Evolutionary conservation across 2,797 vertebrate genomes (phyloP).

Genomic region (Microctenopoma lineatum): DNA sequence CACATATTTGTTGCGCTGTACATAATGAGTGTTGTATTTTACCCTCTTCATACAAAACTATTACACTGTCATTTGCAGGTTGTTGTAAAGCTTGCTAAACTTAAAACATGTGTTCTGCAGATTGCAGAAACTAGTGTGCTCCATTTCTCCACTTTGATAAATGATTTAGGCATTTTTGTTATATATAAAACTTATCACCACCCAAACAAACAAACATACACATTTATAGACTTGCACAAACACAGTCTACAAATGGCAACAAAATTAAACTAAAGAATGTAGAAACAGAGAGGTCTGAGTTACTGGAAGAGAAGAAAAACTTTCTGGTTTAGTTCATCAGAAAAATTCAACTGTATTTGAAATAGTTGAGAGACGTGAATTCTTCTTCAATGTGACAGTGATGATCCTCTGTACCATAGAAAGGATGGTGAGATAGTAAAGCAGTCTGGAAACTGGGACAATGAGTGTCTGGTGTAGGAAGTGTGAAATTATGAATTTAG

Average conservation of each 20-base stretch:
- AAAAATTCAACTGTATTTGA: slow-evolving; percentile 16
- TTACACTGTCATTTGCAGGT: too few relatives aligned
- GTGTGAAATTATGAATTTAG: slow-evolving; percentile 15
- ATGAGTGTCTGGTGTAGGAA: neutral
- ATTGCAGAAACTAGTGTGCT: neutral
- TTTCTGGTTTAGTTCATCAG: neutral
- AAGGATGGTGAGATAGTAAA: neutral
- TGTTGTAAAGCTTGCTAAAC: neutral
- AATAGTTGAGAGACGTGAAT: slow-evolving; percentile 18
- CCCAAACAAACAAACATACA: neutral
- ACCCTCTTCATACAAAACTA: too few relatives aligned
- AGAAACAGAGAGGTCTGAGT: neutral
- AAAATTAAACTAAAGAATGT: neutral
- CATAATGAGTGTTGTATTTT: too few relatives aligned
- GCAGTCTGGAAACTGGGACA: slow-evolving; percentile 23
- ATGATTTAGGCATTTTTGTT: neutral
- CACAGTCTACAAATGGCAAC: neutral
- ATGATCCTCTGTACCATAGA: neutral
- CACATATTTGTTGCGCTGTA: too few relatives aligned
- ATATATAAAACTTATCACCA: neutral
- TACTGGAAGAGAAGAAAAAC: neutral
- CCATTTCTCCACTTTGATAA: neutral
- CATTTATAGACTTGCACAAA: neutral
- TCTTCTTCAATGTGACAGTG: neutral
- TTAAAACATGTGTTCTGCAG: neutral